These are phyloP conservation scores for Gavialis gangeticus DNA, from an alignment of 2,113 vertebrate genomes.

Conservation along the genomic window DNA sequence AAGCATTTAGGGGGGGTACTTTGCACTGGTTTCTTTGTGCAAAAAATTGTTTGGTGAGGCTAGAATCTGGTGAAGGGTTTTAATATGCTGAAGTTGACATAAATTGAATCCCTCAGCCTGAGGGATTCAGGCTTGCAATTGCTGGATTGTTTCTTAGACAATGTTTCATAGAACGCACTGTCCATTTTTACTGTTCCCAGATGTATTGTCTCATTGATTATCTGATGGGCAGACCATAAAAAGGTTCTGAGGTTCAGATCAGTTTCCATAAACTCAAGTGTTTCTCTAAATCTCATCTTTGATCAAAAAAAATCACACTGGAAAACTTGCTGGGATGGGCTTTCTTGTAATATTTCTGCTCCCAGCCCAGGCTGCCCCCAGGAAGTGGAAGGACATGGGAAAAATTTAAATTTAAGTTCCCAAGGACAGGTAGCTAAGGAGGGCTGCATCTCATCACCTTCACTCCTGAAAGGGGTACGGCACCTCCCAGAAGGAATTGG, in stretches of 20 bases:
- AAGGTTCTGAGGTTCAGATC: not conserved
- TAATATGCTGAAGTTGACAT: not conserved
- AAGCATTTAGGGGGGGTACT: not conserved
- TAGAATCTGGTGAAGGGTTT: not conserved
- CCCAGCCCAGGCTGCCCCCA: not conserved
- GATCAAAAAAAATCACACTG: not conserved
- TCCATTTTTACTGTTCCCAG: not conserved
- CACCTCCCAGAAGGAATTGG: accelerated
- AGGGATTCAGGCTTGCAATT: not conserved
- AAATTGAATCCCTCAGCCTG: not conserved
- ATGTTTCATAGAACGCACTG: not conserved
- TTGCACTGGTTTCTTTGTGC: not conserved
- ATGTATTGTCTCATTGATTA: not conserved
- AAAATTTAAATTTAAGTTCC: too few relatives aligned
- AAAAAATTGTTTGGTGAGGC: not conserved
- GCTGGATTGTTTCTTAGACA: not conserved
- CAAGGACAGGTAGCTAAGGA: not conserved
- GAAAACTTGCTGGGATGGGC: not conserved
- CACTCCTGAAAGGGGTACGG: not conserved
- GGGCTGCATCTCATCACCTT: too few relatives aligned
- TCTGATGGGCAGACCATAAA: not conserved
- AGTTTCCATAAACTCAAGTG: not conserved
- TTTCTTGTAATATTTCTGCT: not conserved
- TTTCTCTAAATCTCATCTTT: not conserved
- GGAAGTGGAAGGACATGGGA: not conserved